Base-by-base conservation (phyloP, 2,113 vertebrate species). In the Spilogale gracilis region DNA sequence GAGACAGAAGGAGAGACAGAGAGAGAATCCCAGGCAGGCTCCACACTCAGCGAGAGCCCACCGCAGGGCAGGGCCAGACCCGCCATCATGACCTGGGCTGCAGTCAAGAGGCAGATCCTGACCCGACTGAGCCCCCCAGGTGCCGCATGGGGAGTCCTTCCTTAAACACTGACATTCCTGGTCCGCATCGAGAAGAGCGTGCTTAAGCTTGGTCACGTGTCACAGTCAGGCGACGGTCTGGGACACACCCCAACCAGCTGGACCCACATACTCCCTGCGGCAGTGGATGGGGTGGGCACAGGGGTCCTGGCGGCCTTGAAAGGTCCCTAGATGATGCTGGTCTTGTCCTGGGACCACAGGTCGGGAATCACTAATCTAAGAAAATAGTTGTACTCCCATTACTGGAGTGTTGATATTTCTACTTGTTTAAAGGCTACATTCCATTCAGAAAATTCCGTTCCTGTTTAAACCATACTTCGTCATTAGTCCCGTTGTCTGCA, bases 341-440 rank as follows among this genome's bases (percentile, higher is more conserved):
- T 10, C 20, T 27, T 2, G 0, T 48, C 25, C 23, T 1, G 45
- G 65, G 6, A 78, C 25, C 18, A 1, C 27, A n/a, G 50, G 11
- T 13, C 43, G 50, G 82, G 67, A 54, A n/a, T 6, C 71, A 54
- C 17, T 16, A 6, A 84, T 20, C 54, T 48, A 11, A 71, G 60
- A 71, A 67, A 54, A 54, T 1, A 1, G 1, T 30, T 60, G 27
- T 9, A 61, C 45, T 32, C 38, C 6, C 20, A 2, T 38, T 18
- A 12, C 1, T 4, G 0, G 0, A 2, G 14, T 2, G 1, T 61
- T 4, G 6, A 3, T 73, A 7, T 32, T 30, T 27, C 21, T 2
- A 56, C 25, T 1, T 17, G 6, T 2, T 43, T 3, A 52, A 76
- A 38, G 32, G 32, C 16, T 25, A 73, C 25, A 48, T 52, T 21